Percentiles rank a stretch among this genome's conserved stretches.
Conservation (phyloP, 2,113 vertebrate genomes). For the Myodes glareolus region DNA sequence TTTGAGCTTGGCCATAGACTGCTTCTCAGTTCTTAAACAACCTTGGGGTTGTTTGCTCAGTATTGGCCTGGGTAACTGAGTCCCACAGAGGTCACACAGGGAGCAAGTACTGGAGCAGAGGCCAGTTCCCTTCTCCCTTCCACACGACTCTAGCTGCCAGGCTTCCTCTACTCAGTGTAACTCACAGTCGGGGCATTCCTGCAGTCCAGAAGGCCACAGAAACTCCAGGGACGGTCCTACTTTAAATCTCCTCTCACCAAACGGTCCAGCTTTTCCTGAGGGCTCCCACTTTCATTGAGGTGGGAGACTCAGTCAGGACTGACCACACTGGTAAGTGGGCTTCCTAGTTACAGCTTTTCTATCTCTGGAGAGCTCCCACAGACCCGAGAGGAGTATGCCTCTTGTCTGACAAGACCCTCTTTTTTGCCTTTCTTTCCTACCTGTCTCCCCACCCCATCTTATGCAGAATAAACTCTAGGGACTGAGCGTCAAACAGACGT, state of each 20-base stretch:
- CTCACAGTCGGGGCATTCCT: background rate
- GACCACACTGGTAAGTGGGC: background rate
- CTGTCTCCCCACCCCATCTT: background rate
- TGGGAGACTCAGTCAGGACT: background rate
- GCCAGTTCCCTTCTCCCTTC: background rate
- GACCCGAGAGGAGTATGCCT: background rate
- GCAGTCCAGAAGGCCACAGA: background rate
- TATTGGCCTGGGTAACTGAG: background rate
- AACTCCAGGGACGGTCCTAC: background rate
- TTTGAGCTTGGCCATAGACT: background rate
- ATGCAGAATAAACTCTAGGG: conserved; percentile 50
- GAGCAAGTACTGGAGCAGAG: background rate
- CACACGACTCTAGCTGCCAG: background rate
- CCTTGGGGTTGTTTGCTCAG: background rate
- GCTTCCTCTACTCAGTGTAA: background rate
- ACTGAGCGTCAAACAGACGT: conserved; percentile 44
- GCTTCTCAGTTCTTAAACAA: background rate
- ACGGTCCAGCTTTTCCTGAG: background rate
- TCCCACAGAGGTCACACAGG: background rate
- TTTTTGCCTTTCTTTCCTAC: conserved; percentile 4
- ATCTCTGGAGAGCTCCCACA: background rate
- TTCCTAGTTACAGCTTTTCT: background rate
- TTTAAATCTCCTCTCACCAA: background rate
- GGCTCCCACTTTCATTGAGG: background rate
- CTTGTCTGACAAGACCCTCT: background rate